Evolutionary conservation across 2,888 invertebrate genomes (phyloP).

Genomic region (Drosophila prolongata): DNA sequence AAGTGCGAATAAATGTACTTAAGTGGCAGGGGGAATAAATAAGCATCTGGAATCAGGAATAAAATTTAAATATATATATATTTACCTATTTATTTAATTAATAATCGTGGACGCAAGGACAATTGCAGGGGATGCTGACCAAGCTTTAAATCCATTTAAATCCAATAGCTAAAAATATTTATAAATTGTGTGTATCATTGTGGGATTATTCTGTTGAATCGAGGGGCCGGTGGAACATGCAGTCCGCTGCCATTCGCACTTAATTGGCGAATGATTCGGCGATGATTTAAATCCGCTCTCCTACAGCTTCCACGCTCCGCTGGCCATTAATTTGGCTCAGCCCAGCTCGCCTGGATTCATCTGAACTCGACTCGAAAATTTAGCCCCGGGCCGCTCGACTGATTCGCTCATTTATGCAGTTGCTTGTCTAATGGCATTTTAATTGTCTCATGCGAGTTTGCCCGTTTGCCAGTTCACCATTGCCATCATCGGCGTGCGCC

Average conservation of each 20-base stretch:
- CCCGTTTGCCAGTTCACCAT: constrained; percentile 3
- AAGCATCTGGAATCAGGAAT: not conserved
- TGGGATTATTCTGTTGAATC: too few relatives aligned
- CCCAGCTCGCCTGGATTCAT: constrained; percentile 12
- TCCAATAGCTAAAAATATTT: too few relatives aligned
- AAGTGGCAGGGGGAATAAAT: not conserved
- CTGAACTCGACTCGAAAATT: constrained; percentile 18
- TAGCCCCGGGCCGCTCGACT: constrained; percentile 18
- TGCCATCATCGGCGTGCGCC: constrained; percentile 9
- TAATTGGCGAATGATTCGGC: constrained; percentile 18
- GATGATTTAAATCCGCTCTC: constrained; percentile 20
- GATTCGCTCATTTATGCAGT: constrained; percentile 46
- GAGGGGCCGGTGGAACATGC: not conserved
- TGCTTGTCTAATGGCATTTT: constrained; percentile 70
- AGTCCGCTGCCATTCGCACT: constrained; percentile 17
- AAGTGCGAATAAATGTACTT: not conserved
- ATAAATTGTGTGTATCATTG: too few relatives aligned
- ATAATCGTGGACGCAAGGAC: too few relatives aligned
- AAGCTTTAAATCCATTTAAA: too few relatives aligned
- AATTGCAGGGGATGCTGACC: too few relatives aligned
- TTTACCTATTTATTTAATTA: too few relatives aligned
- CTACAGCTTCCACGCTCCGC: constrained; percentile 31
- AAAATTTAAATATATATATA: not conserved
- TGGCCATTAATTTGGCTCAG: constrained; percentile 36
- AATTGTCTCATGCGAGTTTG: constrained; percentile 58